Percentiles rank a stretch among this genome's conserved stretches.
phyloP scores from a whole-genome alignment of 37 sponge, comb jelly and placozoan species.

The Oopsacas minuta region DNA sequence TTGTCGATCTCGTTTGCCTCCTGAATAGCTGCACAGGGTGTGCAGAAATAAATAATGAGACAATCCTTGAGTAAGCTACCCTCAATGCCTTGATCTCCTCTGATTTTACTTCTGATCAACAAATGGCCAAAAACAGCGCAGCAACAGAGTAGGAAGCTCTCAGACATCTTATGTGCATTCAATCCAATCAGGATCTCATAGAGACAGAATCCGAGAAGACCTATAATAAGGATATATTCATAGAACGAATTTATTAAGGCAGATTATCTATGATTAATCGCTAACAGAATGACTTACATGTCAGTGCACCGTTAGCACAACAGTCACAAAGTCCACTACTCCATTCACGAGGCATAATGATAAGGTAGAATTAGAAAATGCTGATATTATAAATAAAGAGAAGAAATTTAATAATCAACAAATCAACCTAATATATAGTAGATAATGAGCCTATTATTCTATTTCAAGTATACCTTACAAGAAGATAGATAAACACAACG shows the following conservation, averaged over 20 bases:
- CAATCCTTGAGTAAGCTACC: not conserved
- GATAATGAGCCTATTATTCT: too few species aligned
- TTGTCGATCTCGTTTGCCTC: conserved; percentile 19
- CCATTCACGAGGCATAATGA: conserved; percentile 20
- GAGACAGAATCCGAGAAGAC: not conserved
- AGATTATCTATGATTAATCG: too few species aligned
- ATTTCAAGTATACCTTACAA: too few species aligned
- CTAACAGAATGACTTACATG: too few species aligned
- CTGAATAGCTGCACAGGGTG: not conserved
- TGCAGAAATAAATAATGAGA: not conserved
- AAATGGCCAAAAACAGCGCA: not conserved
- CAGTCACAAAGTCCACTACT: conserved; percentile 3
- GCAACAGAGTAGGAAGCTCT: conserved; percentile 4
- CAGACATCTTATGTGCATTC: conserved; percentile 19
- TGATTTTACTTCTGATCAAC: not conserved
- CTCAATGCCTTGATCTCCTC: conserved; percentile 6
- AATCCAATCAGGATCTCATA: conserved; percentile 3
- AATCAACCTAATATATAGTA: too few species aligned
- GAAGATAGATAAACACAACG: too few species aligned
- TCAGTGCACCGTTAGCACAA: not conserved
- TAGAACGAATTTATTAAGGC: too few species aligned
- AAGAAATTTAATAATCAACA: too few species aligned
- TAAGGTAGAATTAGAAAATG: too few species aligned
- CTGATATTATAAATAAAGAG: too few species aligned
- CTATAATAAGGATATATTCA: not conserved